phyloP scores from a whole-genome alignment of 1,140 invertebrate species.

The Caenorhabditis tropicalis region DNA sequence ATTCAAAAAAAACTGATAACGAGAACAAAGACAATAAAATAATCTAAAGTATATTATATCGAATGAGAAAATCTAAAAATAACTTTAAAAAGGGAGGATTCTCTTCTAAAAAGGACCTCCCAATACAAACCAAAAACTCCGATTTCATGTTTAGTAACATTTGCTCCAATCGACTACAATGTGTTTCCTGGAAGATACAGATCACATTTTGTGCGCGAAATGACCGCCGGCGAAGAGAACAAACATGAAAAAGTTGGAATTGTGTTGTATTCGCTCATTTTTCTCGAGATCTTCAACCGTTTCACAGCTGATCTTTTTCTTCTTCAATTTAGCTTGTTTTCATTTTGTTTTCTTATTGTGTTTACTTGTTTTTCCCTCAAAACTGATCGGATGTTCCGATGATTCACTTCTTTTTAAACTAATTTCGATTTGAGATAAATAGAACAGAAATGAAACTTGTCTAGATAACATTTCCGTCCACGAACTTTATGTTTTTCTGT shows the following conservation, averaged over 20 bases:
- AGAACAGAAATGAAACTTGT: not conserved
- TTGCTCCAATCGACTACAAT: not conserved
- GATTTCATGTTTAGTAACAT: not conserved
- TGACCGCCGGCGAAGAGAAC: constrained; percentile 41
- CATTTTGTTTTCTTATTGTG: not conserved
- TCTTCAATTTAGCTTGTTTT: not conserved
- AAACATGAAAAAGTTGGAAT: constrained; percentile 28
- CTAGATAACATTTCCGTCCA: not conserved
- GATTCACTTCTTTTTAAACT: not conserved
- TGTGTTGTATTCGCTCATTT: constrained; percentile 14
- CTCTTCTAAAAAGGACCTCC: not conserved
- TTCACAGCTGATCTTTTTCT: not conserved
- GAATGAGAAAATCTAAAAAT: constrained; percentile 17
- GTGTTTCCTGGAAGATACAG: constrained; percentile 16
- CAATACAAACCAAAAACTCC: not conserved
- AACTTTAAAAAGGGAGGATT: not conserved
- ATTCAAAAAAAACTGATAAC: not conserved
- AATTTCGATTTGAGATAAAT: not conserved
- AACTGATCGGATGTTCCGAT: not conserved
- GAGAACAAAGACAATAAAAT: not conserved
- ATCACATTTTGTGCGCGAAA: constrained; percentile 29
- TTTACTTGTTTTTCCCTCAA: not conserved
- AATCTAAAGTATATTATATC: not conserved
- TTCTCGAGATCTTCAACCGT: not conserved
- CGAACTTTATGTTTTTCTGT: not conserved